Percentiles rank a stretch among this genome's conserved stretches.
Conservation (phyloP, 2,797 vertebrate species). For the Xyrichtys novacula region DNA sequence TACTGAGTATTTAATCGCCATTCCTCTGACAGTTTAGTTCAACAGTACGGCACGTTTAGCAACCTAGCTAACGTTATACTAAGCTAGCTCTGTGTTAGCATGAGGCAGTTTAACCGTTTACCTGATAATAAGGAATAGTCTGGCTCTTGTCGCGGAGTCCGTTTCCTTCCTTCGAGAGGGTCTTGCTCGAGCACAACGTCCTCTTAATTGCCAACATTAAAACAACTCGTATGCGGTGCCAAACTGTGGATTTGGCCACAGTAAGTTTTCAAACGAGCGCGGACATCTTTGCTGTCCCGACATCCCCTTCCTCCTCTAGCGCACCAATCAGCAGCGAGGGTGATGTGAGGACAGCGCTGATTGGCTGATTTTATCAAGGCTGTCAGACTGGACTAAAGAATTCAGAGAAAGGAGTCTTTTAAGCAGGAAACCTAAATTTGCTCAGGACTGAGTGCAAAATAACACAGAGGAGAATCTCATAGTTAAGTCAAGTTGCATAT, state of each 20-base stretch:
- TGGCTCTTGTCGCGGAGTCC: slow-evolving; percentile 82
- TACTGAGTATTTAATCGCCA: too few relatives aligned
- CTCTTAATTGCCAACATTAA: slow-evolving; percentile 52
- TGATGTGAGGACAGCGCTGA: not conserved
- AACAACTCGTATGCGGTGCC: slow-evolving; percentile 22
- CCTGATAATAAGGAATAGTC: slow-evolving; percentile 86
- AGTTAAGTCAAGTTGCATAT: too few relatives aligned
- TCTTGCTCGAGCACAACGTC: slow-evolving; percentile 42
- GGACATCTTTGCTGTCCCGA: slow-evolving; percentile 91
- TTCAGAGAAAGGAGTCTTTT: too few relatives aligned
- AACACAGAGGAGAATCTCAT: too few relatives aligned
- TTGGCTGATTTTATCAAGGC: not conserved
- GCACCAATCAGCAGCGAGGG: slow-evolving; percentile 72
- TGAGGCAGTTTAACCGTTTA: slow-evolving; percentile 43
- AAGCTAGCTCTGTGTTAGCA: slow-evolving; percentile 45
- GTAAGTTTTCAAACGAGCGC: slow-evolving; percentile 87
- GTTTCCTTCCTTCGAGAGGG: slow-evolving; percentile 52
- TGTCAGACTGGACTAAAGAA: too few relatives aligned
- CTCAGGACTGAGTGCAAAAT: too few relatives aligned
- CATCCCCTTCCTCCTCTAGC: slow-evolving; percentile 73
- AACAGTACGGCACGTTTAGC: slow-evolving; percentile 30
- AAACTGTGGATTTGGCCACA: slow-evolving; percentile 33
- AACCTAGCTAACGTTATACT: slow-evolving; percentile 51
- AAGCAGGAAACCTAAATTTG: too few relatives aligned
- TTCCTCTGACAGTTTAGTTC: too few relatives aligned